Evolutionary conservation across 2,797 vertebrate genomes (phyloP).

Genomic region (Scomberomorus guttatus): DNA sequence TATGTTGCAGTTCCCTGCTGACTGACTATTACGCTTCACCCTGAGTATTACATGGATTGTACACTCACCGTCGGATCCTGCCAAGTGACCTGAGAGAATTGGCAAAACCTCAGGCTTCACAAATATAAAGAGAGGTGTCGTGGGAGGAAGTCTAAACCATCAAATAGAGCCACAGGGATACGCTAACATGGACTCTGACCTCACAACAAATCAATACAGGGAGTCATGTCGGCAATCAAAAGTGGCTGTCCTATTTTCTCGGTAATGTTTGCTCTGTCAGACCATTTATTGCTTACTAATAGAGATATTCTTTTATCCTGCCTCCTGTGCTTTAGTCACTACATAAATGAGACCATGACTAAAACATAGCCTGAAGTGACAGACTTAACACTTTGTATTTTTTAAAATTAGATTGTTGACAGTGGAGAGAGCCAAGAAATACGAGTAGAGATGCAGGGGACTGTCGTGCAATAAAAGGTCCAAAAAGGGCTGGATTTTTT

Average conservation of each 20-base stretch:
- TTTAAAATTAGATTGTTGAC: conserved; percentile 54
- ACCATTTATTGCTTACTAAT: conserved; percentile 52
- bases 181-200: conserved; percentile 52
- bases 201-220: conserved; percentile 54
- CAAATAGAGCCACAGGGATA: conserved; percentile 47
- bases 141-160: conserved; percentile 33
- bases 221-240: conserved; percentile 36
- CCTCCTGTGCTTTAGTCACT: conserved; percentile 51
- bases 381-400: conserved; percentile 37
- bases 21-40: conserved; percentile 49
- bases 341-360: conserved; percentile 50
- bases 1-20: conserved; percentile 36
- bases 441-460: neutral
- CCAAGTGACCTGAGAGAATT: conserved; percentile 48
- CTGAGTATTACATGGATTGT: conserved; percentile 41
- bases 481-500: conserved; percentile 12
- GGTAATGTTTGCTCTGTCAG: conserved; percentile 33
- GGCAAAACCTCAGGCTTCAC: conserved; percentile 43
- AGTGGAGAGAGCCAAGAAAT: conserved; percentile 20
- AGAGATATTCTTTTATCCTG: conserved; percentile 42
- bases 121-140: conserved; percentile 36
- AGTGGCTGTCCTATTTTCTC: conserved; percentile 34
- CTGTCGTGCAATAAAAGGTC: conserved; percentile 33
- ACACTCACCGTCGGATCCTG: conserved; percentile 47
- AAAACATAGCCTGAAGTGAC: conserved; percentile 53